phyloP scores from a whole-genome alignment of 2,888 invertebrate genomes.

The Chalcosyrphus nemorum region DNA sequence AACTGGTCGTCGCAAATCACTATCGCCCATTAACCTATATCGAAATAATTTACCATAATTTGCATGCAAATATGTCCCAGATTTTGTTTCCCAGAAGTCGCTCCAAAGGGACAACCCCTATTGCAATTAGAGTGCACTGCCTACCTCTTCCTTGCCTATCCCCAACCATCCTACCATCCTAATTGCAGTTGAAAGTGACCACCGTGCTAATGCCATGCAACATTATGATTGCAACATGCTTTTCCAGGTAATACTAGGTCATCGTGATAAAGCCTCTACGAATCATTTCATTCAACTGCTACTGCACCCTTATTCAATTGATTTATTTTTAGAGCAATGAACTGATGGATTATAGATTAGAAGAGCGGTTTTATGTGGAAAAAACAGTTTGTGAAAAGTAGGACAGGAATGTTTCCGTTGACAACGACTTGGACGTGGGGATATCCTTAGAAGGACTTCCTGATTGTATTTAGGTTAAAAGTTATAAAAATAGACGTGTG shows the following conservation, averaged over 20 bases:
- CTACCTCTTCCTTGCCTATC: background rate
- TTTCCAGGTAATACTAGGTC: background rate
- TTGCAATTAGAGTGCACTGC: background rate
- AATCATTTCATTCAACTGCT: background rate
- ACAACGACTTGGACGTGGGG: too few relatives aligned
- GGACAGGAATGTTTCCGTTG: too few relatives aligned
- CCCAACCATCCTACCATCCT: background rate
- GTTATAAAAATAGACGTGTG: too few relatives aligned
- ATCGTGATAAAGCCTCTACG: background rate
- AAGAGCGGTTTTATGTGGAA: background rate
- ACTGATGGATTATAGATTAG: background rate
- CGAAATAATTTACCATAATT: background rate
- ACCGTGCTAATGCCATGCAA: background rate
- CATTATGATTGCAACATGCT: background rate
- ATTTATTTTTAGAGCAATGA: background rate
- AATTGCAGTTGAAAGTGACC: background rate
- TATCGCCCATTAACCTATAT: constrained; percentile 7
- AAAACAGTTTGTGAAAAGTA: too few relatives aligned
- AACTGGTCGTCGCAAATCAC: background rate
- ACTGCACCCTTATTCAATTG: background rate
- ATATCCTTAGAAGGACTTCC: too few relatives aligned
- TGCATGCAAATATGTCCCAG: constrained; percentile 25
- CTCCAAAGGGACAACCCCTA: background rate
- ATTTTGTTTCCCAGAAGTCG: background rate
- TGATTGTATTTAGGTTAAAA: too few relatives aligned